Evolutionary conservation across 2,113 vertebrate species (phyloP), one percentile per base, ranked within the genome.

Genomic region (Anolis sagrei): DNA sequence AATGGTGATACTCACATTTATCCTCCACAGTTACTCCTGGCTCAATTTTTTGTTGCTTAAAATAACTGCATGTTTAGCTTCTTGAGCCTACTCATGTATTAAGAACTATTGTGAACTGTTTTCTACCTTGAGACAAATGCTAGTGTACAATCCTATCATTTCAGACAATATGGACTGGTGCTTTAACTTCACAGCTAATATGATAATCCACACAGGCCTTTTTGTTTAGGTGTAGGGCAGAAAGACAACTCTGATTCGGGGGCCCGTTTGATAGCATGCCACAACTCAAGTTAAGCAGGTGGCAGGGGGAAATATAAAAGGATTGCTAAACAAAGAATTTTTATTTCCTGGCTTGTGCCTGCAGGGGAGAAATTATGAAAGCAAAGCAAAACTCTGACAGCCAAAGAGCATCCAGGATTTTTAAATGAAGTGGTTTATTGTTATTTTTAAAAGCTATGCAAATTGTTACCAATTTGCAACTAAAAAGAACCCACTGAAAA

Each of bases 321-420:
- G 85, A 81, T 88, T 77, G 10, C 92, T 85, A 91, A 94, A 96
- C 94, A 96, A 95, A 96, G 95, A 88, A 79, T 86, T 95, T 83
- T 91, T 95, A 84, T 95, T 96, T 96, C 88, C 93, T 93, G 87
- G 88, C 76, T 92, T 90, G 89, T 93, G 92, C 93, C 94, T 89
- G 88, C 91, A 92, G 94, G 95, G 92, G 81, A 94, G 89, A 82
- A 93, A 94, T 95, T 91, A 94, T 94, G 91, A 95, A 95, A 95
- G 90, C 90, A 89, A 91, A 93, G 88, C 92, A 87, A 91, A 91
- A 90, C 89, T 66, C 92, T 88, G 89, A 92, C 83, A 94, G 94
- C 83, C 89, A 83, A 83, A 91, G 86, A 94, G 87, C 90, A 92
- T 90, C 89, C 85, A 86, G 85, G 91, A 85, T 93, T 96, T 92